A percentile compares a stretch with the other conserved stretches of the same genome.
Conservation (phyloP, 2,797 vertebrate species). For the Propithecus perrieri region DNA sequence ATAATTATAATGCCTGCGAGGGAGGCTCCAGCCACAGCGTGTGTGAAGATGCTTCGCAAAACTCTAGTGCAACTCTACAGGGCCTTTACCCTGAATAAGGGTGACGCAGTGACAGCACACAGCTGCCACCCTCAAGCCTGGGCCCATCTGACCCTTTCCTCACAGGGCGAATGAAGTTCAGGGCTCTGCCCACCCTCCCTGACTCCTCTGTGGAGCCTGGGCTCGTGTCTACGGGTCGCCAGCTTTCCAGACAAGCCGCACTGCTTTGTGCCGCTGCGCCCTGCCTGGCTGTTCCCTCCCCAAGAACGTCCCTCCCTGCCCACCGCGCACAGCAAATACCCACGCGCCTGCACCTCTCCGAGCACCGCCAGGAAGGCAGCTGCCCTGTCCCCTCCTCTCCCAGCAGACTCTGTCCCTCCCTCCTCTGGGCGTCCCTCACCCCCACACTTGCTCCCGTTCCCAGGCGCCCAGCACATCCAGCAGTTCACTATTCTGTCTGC, state of each 20-base stretch:
- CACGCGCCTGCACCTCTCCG: neutral
- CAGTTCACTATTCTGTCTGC: fast-evolving
- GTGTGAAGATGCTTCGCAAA: fast-evolving
- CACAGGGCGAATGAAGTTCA: neutral
- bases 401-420: neutral
- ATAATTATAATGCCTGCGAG: fast-evolving
- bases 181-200: neutral
- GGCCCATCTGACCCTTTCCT: neutral
- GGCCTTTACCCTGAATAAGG: neutral
- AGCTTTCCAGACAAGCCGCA: neutral
- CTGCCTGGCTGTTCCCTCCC: neutral
- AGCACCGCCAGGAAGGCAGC: neutral
- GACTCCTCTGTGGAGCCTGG: neutral
- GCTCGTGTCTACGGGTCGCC: neutral
- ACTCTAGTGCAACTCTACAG: fast-evolving
- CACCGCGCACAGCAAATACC: fast-evolving
- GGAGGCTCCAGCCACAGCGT: fast-evolving
- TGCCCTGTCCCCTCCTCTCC: neutral
- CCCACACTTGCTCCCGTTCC: neutral
- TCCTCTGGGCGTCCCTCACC: neutral
- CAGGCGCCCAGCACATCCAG: fast-evolving
- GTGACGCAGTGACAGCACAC: fast-evolving
- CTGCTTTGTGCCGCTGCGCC: fast-evolving
- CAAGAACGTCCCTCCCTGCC: neutral
- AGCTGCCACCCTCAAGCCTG: neutral